Conservation (phyloP, 2,888 invertebrate genomes). For the Phrixothrix hirtus region DNA sequence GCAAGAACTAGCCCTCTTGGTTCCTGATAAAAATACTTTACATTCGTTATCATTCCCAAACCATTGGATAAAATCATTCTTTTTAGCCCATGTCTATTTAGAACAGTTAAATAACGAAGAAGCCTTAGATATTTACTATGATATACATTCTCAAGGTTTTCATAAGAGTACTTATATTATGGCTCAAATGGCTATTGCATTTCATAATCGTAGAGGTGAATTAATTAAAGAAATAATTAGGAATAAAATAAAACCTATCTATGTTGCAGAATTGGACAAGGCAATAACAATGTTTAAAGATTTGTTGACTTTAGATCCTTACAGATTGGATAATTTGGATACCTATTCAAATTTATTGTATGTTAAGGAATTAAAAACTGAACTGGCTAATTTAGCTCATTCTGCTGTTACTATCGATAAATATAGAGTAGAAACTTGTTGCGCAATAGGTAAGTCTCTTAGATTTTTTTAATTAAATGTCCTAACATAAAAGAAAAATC, state of each 20-base stretch:
- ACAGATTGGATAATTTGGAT: constrained; percentile 92
- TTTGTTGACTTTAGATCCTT: constrained; percentile 86
- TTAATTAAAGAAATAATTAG: constrained; percentile 7
- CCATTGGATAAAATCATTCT: constrained; percentile 95
- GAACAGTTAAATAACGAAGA: constrained; percentile 90
- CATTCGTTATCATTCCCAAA: constrained; percentile 71
- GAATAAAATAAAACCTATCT: neutral
- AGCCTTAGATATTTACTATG: constrained; percentile 80
- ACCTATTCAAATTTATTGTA: constrained; percentile 95
- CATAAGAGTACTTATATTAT: constrained; percentile 85
- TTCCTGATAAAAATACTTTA: constrained; percentile 71
- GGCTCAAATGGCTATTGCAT: constrained; percentile 89
- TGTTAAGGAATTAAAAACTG: constrained; percentile 89
- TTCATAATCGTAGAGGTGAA: constrained; percentile 87
- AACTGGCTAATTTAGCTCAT: constrained; percentile 91
- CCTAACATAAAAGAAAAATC: no score
- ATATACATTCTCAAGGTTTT: constrained; percentile 78
- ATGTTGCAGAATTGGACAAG: constrained; percentile 78
- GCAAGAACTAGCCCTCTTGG: constrained; percentile 85
- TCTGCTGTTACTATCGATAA: constrained; percentile 93
- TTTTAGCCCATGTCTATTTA: constrained; percentile 85
- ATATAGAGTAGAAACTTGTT: constrained; percentile 96
- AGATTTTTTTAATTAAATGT: neutral
- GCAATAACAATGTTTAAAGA: constrained; percentile 84
- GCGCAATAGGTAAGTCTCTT: constrained; percentile 79